phyloP scores from a whole-genome alignment of 2,797 vertebrate species.

The Smutsia gigantea region DNA sequence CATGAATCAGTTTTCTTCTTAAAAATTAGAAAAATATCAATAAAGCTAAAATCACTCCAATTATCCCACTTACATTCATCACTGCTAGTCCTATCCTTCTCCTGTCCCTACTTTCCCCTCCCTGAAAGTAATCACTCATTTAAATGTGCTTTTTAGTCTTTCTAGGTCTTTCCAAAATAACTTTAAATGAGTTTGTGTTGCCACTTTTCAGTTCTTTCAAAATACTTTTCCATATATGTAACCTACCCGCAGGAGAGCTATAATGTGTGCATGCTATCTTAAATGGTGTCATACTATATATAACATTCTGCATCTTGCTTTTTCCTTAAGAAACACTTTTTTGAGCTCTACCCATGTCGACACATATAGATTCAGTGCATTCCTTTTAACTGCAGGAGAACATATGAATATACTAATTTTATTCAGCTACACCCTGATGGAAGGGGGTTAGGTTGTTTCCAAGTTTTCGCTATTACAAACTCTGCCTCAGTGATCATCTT shows the following conservation, averaged over 20 bases:
- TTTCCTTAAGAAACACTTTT: slow-evolving; percentile 39
- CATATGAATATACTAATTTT: slow-evolving; percentile 10
- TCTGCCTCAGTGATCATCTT: not conserved
- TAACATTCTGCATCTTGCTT: slow-evolving; percentile 40
- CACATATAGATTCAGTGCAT: slow-evolving; percentile 38
- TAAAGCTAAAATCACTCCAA: not conserved
- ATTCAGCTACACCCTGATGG: not conserved
- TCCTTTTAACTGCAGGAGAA: slow-evolving; percentile 60
- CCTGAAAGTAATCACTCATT: slow-evolving; percentile 44
- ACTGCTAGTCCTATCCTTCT: not conserved
- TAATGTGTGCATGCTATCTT: slow-evolving; percentile 17
- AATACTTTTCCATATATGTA: slow-evolving; percentile 61
- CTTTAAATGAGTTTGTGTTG: slow-evolving; percentile 67
- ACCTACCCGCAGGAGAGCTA: slow-evolving; percentile 30
- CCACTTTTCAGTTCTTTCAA: slow-evolving; percentile 63
- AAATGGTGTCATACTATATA: slow-evolving; percentile 66
- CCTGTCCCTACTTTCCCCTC: not conserved
- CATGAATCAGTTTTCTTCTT: not conserved
- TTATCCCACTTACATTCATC: not conserved
- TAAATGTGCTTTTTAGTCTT: slow-evolving; percentile 54
- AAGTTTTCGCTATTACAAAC: not conserved
- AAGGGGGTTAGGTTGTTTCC: slow-evolving; percentile 29
- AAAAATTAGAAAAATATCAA: not conserved
- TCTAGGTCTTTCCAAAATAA: slow-evolving; percentile 63
- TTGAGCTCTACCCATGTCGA: slow-evolving; percentile 64